These are phyloP conservation scores for Sphaerodactylus townsendi DNA, from an alignment of 2,113 vertebrate species.

Conservation along the genomic window DNA sequence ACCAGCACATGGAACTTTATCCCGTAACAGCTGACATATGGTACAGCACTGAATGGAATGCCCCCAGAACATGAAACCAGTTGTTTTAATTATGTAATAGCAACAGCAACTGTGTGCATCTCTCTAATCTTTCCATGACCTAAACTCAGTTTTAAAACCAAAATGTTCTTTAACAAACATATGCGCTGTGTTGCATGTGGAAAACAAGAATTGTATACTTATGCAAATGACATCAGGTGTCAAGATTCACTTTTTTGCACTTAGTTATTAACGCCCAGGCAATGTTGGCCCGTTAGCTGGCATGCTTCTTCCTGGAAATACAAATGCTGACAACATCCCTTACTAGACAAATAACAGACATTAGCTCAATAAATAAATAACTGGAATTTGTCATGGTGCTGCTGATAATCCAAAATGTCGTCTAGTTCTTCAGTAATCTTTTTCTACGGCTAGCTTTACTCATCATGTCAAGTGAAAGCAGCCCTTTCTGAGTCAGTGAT, in stretches of 20 bases:
- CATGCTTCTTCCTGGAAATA: slow-evolving; percentile 3
- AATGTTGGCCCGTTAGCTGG: not conserved
- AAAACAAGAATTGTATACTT: not conserved
- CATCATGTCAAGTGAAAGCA: slow-evolving; percentile 22
- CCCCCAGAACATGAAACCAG: not conserved
- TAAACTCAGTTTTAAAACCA: not conserved
- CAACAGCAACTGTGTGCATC: not conserved
- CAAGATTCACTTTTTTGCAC: not conserved
- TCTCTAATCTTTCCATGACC: not conserved
- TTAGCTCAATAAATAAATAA: slow-evolving; percentile 3
- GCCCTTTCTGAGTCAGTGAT: slow-evolving; percentile 35
- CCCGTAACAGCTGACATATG: not conserved
- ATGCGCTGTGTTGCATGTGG: not conserved
- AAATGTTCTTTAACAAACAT: not conserved
- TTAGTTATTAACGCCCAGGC: not conserved
- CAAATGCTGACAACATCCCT: not conserved
- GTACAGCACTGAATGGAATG: not conserved
- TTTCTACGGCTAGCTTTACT: slow-evolving; percentile 6
- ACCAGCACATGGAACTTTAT: not conserved
- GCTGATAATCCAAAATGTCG: not conserved
- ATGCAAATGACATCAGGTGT: not conserved
- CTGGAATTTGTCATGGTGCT: not conserved
- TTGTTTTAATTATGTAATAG: not conserved
- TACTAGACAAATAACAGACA: rapidly evolving
- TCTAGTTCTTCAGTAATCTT: not conserved